These are phyloP conservation scores for Drosophila triauraria DNA, from an alignment of 1,140 invertebrate species.

Conservation along the genomic window DNA sequence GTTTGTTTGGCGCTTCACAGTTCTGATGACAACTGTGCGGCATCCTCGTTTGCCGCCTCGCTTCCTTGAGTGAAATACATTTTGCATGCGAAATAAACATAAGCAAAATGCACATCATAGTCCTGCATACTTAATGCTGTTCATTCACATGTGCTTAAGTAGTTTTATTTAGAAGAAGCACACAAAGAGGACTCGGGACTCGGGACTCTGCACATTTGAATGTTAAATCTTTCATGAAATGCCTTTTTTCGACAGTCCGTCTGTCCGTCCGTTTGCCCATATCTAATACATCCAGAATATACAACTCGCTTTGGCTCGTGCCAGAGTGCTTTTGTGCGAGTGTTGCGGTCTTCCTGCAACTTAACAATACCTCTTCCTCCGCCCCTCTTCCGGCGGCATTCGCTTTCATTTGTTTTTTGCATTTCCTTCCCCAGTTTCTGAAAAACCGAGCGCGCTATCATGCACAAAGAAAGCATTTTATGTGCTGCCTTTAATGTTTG, in stretches of 20 bases:
- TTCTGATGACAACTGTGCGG: conserved; percentile 54
- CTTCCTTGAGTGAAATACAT: conserved; percentile 37
- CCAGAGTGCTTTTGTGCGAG: conserved; percentile 36
- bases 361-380: conserved; percentile 68
- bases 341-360: conserved; percentile 67
- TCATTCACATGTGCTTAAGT: conserved; percentile 79
- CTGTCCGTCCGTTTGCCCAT: conserved; percentile 31
- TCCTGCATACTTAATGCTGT: conserved; percentile 53
- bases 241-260: conserved; percentile 39
- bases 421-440: conserved; percentile 28
- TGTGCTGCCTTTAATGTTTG: conserved; percentile 76
- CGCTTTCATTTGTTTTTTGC: conserved; percentile 75
- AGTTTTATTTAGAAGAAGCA: conserved; percentile 74
- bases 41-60: conserved; percentile 5
- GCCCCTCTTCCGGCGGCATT: conserved; percentile 22
- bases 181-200: conserved; percentile 18
- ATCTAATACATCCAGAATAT: conserved; percentile 65
- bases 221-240: conserved; percentile 84
- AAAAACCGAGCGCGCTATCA: conserved; percentile 52
- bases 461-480: conserved; percentile 78
- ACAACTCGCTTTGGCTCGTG: conserved; percentile 32
- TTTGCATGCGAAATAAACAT: conserved; percentile 66
- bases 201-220: conserved; percentile 72
- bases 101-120: conserved; percentile 59
- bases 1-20: conserved; percentile 43